These are phyloP conservation scores for Meloe dianella DNA, from an alignment of 2,888 invertebrate genomes.

Conservation along the genomic window DNA sequence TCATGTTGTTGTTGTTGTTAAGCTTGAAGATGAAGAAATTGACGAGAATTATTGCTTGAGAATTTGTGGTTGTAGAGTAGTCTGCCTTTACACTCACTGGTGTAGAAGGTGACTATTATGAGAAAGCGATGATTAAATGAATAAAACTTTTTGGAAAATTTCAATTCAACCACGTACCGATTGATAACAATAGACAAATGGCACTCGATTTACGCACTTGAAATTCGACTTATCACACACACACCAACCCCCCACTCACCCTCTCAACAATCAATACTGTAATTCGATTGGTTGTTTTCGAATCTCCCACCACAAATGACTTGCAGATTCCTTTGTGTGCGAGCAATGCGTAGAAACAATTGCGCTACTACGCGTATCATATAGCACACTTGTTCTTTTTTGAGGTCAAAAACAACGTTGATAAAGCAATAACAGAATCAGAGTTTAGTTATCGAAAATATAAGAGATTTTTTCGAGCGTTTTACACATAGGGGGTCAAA, in stretches of 20 bases:
- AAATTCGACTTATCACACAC: constrained; percentile 14
- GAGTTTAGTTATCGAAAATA: background rate
- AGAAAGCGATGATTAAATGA: constrained; percentile 40
- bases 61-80: constrained; percentile 29
- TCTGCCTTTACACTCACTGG: constrained; percentile 91
- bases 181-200: background rate
- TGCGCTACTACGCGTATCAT: constrained; percentile 35
- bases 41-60: constrained; percentile 23
- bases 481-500: too few species aligned
- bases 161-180: constrained; percentile 23
- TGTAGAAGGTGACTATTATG: constrained; percentile 76
- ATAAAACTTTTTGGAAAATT: constrained; percentile 24
- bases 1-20: constrained; percentile 60
- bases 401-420: constrained; percentile 25
- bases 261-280: constrained; percentile 7
- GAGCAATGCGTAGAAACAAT: constrained; percentile 27
- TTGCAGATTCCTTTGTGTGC: constrained; percentile 41
- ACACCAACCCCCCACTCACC: background rate
- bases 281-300: constrained; percentile 24
- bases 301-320: constrained; percentile 33
- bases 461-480: background rate
- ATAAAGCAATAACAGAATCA: background rate
- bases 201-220: constrained; percentile 44
- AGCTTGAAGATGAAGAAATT: too few species aligned
- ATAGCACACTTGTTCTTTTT: background rate